These are phyloP conservation scores for Sebastes diploproa DNA, from an alignment of 2,797 vertebrate genomes.

Conservation along the genomic window DNA sequence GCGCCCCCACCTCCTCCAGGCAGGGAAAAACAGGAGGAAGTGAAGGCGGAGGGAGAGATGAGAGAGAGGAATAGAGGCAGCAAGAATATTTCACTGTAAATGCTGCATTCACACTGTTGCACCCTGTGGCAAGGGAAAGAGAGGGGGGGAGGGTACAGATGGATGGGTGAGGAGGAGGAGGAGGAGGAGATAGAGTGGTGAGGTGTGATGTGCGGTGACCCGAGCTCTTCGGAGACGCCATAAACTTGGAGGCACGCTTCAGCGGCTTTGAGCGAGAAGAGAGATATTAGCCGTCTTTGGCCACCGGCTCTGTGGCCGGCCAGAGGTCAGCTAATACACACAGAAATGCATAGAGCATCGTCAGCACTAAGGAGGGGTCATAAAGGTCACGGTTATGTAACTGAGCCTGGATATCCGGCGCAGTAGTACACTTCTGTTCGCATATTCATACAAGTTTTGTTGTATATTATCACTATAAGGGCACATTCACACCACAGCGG, in stretches of 20 bases:
- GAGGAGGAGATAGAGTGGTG: slow-evolving; percentile 49
- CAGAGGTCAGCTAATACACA: slow-evolving; percentile 41
- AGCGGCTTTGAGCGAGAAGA: slow-evolving; percentile 16
- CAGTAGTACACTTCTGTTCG: neutral
- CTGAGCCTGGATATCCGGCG: neutral
- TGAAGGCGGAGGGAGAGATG: slow-evolving; percentile 25
- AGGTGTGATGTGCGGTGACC: slow-evolving; percentile 72
- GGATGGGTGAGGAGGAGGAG: slow-evolving; percentile 24
- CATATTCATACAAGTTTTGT: neutral
- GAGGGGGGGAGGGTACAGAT: slow-evolving; percentile 8
- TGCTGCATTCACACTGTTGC: slow-evolving; percentile 19
- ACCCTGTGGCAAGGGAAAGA: slow-evolving; percentile 4
- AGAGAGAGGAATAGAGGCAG: neutral
- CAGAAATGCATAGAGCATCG: neutral
- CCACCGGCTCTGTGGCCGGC: slow-evolving; percentile 28
- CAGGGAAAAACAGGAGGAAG: slow-evolving; percentile 18
- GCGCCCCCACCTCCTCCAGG: neutral
- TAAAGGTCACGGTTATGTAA: slow-evolving; percentile 32
- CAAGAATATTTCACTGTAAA: slow-evolving; percentile 36
- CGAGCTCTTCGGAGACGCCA: slow-evolving; percentile 53
- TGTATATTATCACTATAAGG: neutral
- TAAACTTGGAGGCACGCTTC: slow-evolving; percentile 50
- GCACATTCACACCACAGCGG: neutral
- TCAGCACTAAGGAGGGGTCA: neutral
- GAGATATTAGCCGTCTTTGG: slow-evolving; percentile 24